These are phyloP conservation scores for Lithobius niger DNA, from an alignment of 1,140 invertebrate genomes.

Conservation along the genomic window DNA sequence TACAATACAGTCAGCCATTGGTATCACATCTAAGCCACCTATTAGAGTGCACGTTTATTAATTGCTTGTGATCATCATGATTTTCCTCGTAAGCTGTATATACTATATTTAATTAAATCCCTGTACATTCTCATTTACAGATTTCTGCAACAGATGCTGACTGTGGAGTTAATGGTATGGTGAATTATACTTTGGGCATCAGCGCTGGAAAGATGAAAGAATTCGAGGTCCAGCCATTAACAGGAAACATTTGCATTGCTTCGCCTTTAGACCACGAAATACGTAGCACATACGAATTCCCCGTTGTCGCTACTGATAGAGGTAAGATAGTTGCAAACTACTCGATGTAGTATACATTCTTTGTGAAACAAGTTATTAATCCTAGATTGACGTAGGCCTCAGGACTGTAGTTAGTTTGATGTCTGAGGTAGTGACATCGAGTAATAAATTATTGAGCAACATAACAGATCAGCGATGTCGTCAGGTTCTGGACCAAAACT, in stretches of 20 bases:
- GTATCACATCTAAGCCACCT: neutral
- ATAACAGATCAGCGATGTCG: too few relatives aligned
- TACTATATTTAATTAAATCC: neutral
- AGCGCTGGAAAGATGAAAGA: constrained; percentile 45
- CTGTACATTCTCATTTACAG: constrained; percentile 37
- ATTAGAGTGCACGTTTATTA: neutral
- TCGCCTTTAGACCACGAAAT: constrained; percentile 74
- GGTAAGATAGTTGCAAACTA: too few relatives aligned
- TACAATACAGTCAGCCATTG: neutral
- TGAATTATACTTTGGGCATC: constrained; percentile 79
- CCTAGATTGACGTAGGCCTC: too few relatives aligned
- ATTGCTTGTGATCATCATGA: too few relatives aligned
- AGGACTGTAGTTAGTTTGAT: constrained; percentile 32
- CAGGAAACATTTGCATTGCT: constrained; percentile 78
- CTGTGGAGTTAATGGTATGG: constrained; percentile 83
- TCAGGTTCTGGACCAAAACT: too few relatives aligned
- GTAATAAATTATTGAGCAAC: too few relatives aligned
- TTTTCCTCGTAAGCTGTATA: too few relatives aligned
- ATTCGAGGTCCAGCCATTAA: constrained; percentile 62
- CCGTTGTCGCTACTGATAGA: constrained; percentile 85
- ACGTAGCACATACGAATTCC: constrained; percentile 71
- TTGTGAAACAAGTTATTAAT: too few relatives aligned
- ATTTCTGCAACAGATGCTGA: constrained; percentile 87
- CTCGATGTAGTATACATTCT: too few relatives aligned
- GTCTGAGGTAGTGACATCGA: constrained; percentile 5